These are phyloP conservation scores for Chiloscyllium punctatum DNA, from an alignment of 2,797 vertebrate species.

Conservation along the genomic window DNA sequence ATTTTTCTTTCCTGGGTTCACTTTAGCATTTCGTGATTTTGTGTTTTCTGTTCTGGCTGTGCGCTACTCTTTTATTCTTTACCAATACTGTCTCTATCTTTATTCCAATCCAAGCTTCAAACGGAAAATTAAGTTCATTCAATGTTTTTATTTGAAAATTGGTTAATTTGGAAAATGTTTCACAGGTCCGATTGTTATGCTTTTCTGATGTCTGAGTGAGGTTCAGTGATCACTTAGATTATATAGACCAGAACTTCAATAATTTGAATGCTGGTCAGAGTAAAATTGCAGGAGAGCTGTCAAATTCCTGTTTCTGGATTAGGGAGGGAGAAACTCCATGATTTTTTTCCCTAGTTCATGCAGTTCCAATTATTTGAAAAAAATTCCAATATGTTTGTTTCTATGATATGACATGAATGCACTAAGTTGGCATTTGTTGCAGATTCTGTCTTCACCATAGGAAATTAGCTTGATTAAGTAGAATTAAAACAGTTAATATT, in stretches of 20 bases:
- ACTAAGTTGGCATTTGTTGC: background rate
- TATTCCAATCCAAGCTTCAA: background rate
- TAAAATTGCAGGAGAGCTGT: background rate
- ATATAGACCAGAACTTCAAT: background rate
- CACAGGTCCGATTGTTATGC: background rate
- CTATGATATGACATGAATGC: background rate
- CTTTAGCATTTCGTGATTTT: background rate
- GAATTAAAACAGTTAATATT: background rate
- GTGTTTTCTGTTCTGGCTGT: background rate
- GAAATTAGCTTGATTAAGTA: background rate
- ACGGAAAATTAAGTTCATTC: background rate
- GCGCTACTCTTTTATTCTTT: background rate
- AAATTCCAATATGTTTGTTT: background rate
- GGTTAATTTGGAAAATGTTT: background rate
- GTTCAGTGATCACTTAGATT: background rate
- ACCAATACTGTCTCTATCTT: background rate
- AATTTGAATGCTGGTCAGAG: background rate
- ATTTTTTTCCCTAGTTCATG: background rate
- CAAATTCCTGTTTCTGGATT: background rate
- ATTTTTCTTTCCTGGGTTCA: background rate
- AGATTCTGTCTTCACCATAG: background rate
- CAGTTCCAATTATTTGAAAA: background rate
- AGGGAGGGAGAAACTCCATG: background rate
- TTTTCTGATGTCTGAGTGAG: background rate
- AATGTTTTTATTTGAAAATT: background rate